These are phyloP conservation scores for Falco rusticolus DNA, from an alignment of 2,797 vertebrate species.

Conservation along the genomic window DNA sequence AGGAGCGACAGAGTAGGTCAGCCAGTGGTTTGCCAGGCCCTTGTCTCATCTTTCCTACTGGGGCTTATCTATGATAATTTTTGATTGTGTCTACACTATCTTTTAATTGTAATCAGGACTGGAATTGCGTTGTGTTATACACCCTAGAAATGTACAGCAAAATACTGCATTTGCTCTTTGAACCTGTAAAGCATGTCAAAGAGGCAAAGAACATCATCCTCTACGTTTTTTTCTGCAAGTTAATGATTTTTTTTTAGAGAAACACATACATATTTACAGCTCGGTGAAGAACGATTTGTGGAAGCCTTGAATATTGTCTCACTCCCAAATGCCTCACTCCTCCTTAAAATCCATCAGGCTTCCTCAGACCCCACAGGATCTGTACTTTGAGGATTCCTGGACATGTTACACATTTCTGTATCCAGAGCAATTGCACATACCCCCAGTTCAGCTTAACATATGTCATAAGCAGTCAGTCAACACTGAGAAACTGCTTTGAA, in stretches of 20 bases:
- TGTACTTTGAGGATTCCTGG: not conserved
- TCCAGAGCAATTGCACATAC: not conserved
- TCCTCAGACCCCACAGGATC: not conserved
- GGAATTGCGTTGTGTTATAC: not conserved
- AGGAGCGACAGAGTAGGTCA: slow-evolving; percentile 17
- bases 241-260: not conserved
- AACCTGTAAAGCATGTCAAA: not conserved
- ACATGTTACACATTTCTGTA: not conserved
- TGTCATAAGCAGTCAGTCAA: not conserved
- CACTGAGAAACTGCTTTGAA: not conserved
- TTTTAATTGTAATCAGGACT: not conserved
- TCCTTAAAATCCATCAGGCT: not conserved
- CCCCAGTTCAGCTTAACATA: not conserved
- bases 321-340: not conserved
- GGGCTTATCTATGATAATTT: not conserved
- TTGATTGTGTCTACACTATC: not conserved
- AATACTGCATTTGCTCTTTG: not conserved
- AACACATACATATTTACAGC: not conserved
- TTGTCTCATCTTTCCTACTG: slow-evolving; percentile 1
- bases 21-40: slow-evolving; percentile 13
- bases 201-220: not conserved
- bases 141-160: not conserved
- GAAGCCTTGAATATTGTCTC: not conserved
- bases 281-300: not conserved
- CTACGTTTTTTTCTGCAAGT: not conserved